Base-by-base conservation (phyloP, 1,140 invertebrate genomes). In the Linepithema humile region DNA sequence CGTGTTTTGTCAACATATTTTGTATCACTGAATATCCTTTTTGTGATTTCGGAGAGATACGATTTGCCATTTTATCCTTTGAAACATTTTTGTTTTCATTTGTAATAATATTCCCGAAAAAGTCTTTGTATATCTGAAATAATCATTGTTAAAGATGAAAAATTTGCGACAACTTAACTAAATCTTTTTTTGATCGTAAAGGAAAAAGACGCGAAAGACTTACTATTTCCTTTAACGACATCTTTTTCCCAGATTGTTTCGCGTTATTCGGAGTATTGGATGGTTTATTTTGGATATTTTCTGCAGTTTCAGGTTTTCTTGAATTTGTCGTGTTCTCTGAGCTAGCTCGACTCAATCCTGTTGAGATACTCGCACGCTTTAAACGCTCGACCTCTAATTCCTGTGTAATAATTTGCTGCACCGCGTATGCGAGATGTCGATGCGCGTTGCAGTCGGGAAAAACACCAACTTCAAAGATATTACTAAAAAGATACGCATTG, bases 351-450 rank as follows among this genome's bases (percentile, higher is more conserved):
- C 20, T 82, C 90, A 92, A 83, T 9, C 72, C 91, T 91, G 40
- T 91, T 85, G 94, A 80, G n/a, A 55, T 80, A 43, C 35, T 95
- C 40, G 90, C 90, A 70, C 95, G 93, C 57, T 96, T 95, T 89
- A 98, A 95, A 88, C 96, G 96, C 91, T 97, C 97, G 60, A 96
- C 87, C 85, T 97, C 96, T 82, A 98, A 95, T 94, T 98, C 97
- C 84, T 96, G 95, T 20, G 96, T 95, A 50, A 98, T 95, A 64
- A 98, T 87, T 55, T 89, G 98, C 88, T 97, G 97, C 26, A 96
- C 95, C 1, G 96, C 95, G 91, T 98, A 98, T 0, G 96, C 94
- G 12, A 95, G 84, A 9, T 43, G 53, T 74, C 91, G 90, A 43
- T 91, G 91, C 2, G 67, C 20, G 70, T 94, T 94, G 48, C 93